phyloP scores from a whole-genome alignment of 2,888 invertebrate genomes.

The Drosophila austrosaltans region DNA sequence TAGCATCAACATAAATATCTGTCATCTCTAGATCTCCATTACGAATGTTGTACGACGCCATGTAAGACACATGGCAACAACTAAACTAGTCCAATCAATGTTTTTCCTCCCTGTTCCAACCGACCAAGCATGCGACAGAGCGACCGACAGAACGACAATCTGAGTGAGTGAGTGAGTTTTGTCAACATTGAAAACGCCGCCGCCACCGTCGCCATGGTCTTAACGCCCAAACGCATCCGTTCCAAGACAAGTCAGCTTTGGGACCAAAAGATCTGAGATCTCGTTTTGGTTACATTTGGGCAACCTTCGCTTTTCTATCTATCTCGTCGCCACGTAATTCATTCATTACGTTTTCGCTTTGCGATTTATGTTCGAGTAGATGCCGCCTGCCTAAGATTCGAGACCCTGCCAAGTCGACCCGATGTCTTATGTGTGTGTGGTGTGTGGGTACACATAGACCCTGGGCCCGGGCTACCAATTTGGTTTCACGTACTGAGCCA shows the following conservation, averaged over 20 bases:
- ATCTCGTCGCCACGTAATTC: conserved; percentile 57
- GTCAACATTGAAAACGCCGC: conserved; percentile 71
- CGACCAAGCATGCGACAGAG: conserved; percentile 11
- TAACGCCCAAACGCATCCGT: conserved; percentile 78
- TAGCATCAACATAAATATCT: conserved; percentile 28
- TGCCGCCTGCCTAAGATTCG: conserved; percentile 50
- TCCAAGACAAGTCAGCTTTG: conserved; percentile 30
- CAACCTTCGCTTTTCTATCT: conserved; percentile 66
- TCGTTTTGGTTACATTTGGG: conserved; percentile 64
- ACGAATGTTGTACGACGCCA: conserved; percentile 49
- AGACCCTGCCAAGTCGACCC: conserved; percentile 23
- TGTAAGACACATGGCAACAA: conserved; percentile 64
- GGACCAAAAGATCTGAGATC: conserved; percentile 51
- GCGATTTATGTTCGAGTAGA: conserved; percentile 61
- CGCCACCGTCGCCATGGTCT: conserved; percentile 49
- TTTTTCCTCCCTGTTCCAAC: conserved; percentile 18
- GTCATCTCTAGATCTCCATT: conserved; percentile 56
- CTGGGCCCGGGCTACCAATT: conserved; percentile 63
- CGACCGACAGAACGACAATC: neutral
- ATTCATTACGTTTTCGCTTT: conserved; percentile 75
- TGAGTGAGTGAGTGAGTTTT: conserved; percentile 65
- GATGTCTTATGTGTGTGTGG: conserved; percentile 6
- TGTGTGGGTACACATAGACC: conserved; percentile 63
- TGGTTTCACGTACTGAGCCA: conserved; percentile 66
- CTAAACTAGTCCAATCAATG: conserved; percentile 63